Evolutionary conservation across 2,888 invertebrate species (phyloP), one percentile per base, ranked within the genome.

Genomic region (Cremastinae sp.): DNA sequence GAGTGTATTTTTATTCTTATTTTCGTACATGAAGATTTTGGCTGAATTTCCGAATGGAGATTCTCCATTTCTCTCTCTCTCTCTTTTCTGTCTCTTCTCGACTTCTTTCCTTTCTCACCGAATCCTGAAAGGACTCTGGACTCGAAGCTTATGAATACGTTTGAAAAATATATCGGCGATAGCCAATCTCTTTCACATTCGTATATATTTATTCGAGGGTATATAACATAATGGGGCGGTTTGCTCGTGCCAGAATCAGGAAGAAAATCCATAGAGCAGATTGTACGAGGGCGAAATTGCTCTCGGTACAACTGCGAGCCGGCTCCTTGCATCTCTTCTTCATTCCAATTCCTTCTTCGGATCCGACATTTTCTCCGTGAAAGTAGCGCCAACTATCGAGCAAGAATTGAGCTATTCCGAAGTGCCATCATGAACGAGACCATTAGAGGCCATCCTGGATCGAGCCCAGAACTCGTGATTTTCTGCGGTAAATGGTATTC

Each of bases 401-500:
- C 39, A 22, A 51, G 41, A 43, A 51, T 51, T 64, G 65, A 79
- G 81, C 84, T 81, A 85, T 84, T 80, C 81, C 79, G 78, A 78
- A 71, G 80, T 81, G 84, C 83, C 81, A 81, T 80, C 28, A 28
- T 28, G 28, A 28, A 81, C 81, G 82, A 83, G 79, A 82, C 83
- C 83, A 85, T 85, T 86, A 83, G 84, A 83, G 81, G 5, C 28
- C 84, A 84, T 84, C 82, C 83, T 84, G 84, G 83, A 85, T 82
- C 79, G 78, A 81, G 78, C 79, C 84, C 84, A 85, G 83, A 73
- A 83, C 71, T 81, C 79, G 82, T 79, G 28, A 28, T 28, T 28
- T 81, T 80, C 84, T 85, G 83, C 83, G 74, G 83, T 80, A 85
- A 86, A 86, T 86, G 85, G 85, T 83, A 83, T 84, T 65, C 86